Percentiles rank a stretch among this genome's conserved stretches.
Evolutionary conservation across 2,797 vertebrate species (phyloP).

Genomic region (Coreius guichenoti): DNA sequence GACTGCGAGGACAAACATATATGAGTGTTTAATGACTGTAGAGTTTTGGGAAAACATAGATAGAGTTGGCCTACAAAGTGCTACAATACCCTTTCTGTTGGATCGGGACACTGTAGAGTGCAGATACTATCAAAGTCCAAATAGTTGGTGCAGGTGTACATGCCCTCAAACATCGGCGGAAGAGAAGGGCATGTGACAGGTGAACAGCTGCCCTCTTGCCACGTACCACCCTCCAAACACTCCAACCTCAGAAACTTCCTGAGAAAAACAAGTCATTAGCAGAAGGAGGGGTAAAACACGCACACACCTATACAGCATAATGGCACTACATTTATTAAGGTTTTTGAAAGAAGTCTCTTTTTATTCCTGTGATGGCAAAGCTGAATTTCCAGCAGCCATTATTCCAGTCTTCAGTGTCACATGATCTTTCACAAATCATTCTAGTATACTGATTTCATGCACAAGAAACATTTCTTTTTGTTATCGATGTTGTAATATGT

Average conservation of each 20-base stretch:
- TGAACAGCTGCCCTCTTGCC: slow-evolving; percentile 85
- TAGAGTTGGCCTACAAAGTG: not conserved
- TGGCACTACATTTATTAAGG: not conserved
- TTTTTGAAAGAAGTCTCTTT: not conserved
- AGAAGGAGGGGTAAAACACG: not conserved
- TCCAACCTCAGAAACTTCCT: slow-evolving; percentile 92
- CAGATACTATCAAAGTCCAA: slow-evolving; percentile 86
- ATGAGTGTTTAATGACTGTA: not conserved
- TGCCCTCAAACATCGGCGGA: slow-evolving; percentile 87
- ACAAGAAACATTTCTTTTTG: too few species aligned
- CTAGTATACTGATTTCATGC: not conserved
- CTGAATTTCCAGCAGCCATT: not conserved
- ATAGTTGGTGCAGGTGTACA: slow-evolving; percentile 91
- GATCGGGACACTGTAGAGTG: slow-evolving; percentile 80
- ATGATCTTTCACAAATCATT: not conserved
- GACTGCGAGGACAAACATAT: slow-evolving; percentile 70
- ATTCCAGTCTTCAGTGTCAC: not conserved
- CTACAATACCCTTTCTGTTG: slow-evolving; percentile 70
- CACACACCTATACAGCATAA: slow-evolving; percentile 2
- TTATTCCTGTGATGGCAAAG: not conserved
- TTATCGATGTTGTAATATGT: too few species aligned
- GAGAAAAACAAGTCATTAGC: slow-evolving; percentile 50
- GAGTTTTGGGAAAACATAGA: not conserved
- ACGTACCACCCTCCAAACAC: slow-evolving; percentile 87
- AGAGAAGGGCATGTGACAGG: slow-evolving; percentile 86